phyloP scores from a whole-genome alignment of 2,113 vertebrate species.

The Bufo gargarizans region DNA sequence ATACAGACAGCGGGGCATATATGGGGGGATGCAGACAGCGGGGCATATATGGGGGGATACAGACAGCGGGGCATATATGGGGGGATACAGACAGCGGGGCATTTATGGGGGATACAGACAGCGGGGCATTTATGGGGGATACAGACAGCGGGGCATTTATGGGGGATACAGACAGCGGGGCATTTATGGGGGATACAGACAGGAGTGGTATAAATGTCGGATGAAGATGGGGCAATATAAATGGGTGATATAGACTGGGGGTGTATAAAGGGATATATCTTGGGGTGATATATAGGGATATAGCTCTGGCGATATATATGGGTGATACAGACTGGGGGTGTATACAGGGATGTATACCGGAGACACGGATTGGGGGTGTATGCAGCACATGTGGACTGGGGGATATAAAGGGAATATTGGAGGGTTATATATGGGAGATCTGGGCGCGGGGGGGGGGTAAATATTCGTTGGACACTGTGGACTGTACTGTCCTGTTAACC shows the following conservation, averaged over 20 bases:
- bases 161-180: too few species aligned
- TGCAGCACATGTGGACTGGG: background rate
- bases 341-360: background rate
- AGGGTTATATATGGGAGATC: background rate
- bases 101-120: too few species aligned
- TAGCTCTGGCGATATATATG: too few species aligned
- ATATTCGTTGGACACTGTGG: background rate
- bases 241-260: background rate
- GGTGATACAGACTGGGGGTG: background rate
- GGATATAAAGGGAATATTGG: background rate
- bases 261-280: background rate
- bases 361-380: background rate
- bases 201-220: background rate
- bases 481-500: background rate
- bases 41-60: background rate
- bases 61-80: background rate
- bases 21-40: background rate
- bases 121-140: too few species aligned
- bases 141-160: too few species aligned
- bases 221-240: background rate
- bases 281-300: background rate
- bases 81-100: background rate
- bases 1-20: too few species aligned
- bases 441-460: background rate
- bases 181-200: too few species aligned